These are phyloP conservation scores for Pseudomyrmex cubaensis DNA, from an alignment of 1,140 invertebrate genomes.

Conservation along the genomic window DNA sequence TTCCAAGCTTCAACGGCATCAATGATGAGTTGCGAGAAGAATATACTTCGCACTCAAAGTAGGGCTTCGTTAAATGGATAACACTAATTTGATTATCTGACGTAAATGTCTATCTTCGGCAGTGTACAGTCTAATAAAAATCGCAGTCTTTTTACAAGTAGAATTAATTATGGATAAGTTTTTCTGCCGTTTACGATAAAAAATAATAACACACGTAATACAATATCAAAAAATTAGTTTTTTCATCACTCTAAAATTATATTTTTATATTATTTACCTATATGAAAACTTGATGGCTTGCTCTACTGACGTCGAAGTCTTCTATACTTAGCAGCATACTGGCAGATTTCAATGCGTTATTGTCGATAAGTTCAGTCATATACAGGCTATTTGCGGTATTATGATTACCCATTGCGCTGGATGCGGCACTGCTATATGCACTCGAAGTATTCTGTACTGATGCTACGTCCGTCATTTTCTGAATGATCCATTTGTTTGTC, in stretches of 20 bases:
- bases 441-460: constrained; percentile 84
- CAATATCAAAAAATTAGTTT: background rate
- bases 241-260: background rate
- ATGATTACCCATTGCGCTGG: constrained; percentile 84
- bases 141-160: constrained; percentile 67
- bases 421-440: constrained; percentile 83
- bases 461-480: constrained; percentile 80
- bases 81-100: constrained; percentile 81
- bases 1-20: too few relatives aligned
- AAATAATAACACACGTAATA: constrained; percentile 1
- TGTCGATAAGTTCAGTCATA: constrained; percentile 77
- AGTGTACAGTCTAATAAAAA: constrained; percentile 44
- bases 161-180: constrained; percentile 64
- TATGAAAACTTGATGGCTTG: constrained; percentile 84
- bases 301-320: constrained; percentile 83
- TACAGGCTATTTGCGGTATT: constrained; percentile 80
- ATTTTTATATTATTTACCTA: constrained; percentile 31
- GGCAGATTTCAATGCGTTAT: constrained; percentile 80
- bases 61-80: constrained; percentile 83
- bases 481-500: constrained; percentile 81
- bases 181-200: background rate
- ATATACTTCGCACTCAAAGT: constrained; percentile 39
- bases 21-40: constrained; percentile 10
- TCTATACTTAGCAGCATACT: constrained; percentile 83
- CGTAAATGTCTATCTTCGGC: constrained; percentile 31